These are phyloP conservation scores for Rhinoraja longicauda DNA, from an alignment of 2,797 vertebrate species.

Conservation along the genomic window DNA sequence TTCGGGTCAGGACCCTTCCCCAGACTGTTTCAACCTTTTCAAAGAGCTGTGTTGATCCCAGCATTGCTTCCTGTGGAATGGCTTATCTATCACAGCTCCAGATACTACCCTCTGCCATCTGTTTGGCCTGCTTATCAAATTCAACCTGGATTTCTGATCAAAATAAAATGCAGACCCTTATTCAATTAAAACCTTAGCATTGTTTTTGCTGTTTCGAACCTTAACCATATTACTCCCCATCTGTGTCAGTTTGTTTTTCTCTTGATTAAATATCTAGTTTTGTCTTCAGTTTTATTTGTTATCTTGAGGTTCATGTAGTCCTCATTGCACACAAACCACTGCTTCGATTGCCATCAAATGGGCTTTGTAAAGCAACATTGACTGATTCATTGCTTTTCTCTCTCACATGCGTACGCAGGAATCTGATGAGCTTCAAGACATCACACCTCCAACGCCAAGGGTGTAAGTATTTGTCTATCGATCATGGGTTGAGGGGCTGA, in stretches of 20 bases:
- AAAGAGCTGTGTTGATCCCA: no score
- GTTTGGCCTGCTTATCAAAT: background rate
- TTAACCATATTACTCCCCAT: background rate
- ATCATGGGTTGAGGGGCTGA: background rate
- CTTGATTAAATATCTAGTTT: background rate
- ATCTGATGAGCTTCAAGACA: constrained; percentile 79
- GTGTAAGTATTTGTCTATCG: constrained; percentile 71
- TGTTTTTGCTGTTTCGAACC: background rate
- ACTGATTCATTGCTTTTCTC: constrained; percentile 34
- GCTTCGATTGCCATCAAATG: background rate
- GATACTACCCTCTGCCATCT: background rate
- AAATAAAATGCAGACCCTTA: background rate
- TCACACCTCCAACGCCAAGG: constrained; percentile 74
- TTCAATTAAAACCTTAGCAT: background rate
- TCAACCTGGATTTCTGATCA: background rate
- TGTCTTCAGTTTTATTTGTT: background rate
- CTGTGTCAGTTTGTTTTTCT: background rate
- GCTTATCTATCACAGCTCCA: background rate
- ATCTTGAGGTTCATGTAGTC: background rate
- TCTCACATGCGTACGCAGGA: constrained; percentile 56
- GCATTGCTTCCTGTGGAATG: no score
- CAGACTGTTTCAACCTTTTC: no score
- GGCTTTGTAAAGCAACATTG: background rate
- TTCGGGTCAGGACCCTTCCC: no score
- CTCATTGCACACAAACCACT: background rate